Evolutionary conservation across 2,888 invertebrate species (phyloP), one percentile per base, ranked within the genome.

Genomic region (Orchestes rusci): DNA sequence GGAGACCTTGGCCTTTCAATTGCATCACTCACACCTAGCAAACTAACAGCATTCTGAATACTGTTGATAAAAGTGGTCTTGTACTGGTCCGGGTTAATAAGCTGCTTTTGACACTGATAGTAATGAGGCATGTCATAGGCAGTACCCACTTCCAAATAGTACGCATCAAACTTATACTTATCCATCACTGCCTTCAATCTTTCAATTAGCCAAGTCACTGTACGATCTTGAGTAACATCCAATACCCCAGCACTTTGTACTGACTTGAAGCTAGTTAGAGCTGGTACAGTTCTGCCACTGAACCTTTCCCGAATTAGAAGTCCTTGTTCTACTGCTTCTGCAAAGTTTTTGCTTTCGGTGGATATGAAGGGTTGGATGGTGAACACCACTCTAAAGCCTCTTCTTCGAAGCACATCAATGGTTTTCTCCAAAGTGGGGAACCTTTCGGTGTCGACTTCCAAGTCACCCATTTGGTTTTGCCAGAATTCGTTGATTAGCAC

Each of bases 311-410:
- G 82, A 30, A 90, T 79, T 2, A 91, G 66, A n/a, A 89, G 62
- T 41, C 82, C 74, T 41, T 79, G 79, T 38, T 78, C 74, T 1
- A 91, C 85, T 1, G 88, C 83, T 56, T 87, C 82, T 39, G 80
- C 80, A 61, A 92, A 93, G 58, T 84, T 88, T 2, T 70, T 70
- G 52, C 92, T 90, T 58, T 90, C 88, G 0, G 90, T 88, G 39
- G 86, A 84, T 20, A 93, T 82, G 62, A 89, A 94, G 0, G 94
- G 93, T 60, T 92, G 91, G 0, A 93, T 77, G n/a, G 89, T 84
- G 53, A 94, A 80, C 0, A 85, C 86, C 10, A 94, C 82, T 59
- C 86, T 79, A 53, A 93, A 94, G 1, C 91, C 91, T 51, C 90
- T 73, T 20, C 91, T 74, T 52, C 84, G 84, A 27, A 92, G 73